Evolutionary conservation across 1,140 invertebrate genomes (phyloP).

Genomic region (Ostrea denselamellosa): DNA sequence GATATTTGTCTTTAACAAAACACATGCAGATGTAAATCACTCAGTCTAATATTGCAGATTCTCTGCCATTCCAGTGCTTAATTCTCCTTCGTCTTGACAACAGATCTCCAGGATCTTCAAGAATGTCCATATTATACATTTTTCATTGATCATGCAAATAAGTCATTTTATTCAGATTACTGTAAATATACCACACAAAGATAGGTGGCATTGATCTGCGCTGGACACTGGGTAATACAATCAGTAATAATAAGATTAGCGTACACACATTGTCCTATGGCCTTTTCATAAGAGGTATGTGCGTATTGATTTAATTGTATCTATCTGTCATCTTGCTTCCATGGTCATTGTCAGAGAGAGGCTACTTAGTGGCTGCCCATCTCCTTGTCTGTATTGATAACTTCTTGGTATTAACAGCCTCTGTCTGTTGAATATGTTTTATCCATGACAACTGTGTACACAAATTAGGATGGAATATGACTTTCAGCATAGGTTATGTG

Average conservation of each 20-base stretch:
- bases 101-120: not conserved
- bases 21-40: no score
- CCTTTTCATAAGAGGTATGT: slow-evolving; percentile 15
- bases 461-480: not conserved
- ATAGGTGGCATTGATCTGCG: not conserved
- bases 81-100: no score
- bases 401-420: not conserved
- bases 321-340: not conserved
- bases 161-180: not conserved
- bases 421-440: not conserved
- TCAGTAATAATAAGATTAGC: slow-evolving; percentile 16
- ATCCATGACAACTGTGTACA: not conserved
- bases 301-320: slow-evolving; percentile 33
- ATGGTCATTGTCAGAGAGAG: slow-evolving; percentile 8
- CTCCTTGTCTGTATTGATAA: slow-evolving; percentile 18
- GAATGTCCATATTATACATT: not conserved
- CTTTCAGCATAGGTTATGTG: not conserved
- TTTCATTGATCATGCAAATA: slow-evolving; percentile 17
- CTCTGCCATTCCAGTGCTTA: no score
- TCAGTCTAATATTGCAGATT: no score
- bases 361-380: not conserved
- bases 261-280: not conserved
- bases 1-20: no score
- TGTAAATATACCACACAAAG: not conserved
- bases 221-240: slow-evolving; percentile 27